Evolutionary conservation across 2,888 invertebrate species (phyloP), one percentile per base, ranked within the genome.

Genomic region (Pseudolycoriella hygida): DNA sequence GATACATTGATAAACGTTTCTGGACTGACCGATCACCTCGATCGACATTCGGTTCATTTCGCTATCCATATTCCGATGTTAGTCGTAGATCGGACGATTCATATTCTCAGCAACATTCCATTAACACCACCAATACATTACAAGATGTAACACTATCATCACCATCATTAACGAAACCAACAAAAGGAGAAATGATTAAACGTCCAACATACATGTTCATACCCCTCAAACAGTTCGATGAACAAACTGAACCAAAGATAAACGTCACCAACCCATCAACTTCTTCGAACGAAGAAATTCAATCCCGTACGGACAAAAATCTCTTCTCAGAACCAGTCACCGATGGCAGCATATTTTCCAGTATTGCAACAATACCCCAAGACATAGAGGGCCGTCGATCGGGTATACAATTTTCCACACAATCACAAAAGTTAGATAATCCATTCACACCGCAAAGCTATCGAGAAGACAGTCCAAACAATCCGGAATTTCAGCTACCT

Each of bases 401-500:
- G 30, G 66, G 65, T 43, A 64, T 66, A 41, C 58, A 62, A 48
- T 66, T 66, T 51, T 60, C 64, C 45, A 59, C 59, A 50, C 62
- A 61, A 50, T 60, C 57, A 31, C 50, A 61, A 25, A 60, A 58
- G 48, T 60, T 61, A 14, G 57, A 62, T 14, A 60, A 54, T 49
- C 60, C 63, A 15, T 66, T 65, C 48, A 57, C 62, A 42, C 65
- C 65, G 3, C 64, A 64, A 48, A 57, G 56, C 20, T 66, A 66
- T 51, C 61, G 66, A 31, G 65, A 66, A 51, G 65, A 66, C 44
- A 60, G 55, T 46, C 60, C 60, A 32, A 55, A 66, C 15, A 49
- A 54, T 11, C 19, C 47, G 5, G 51, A 57, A 0, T 57, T 52
- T 17, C 62, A 54, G 30, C 53, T 56, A 11, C 59, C 63, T 1